Evolutionary conservation across 2,113 vertebrate species (phyloP), one percentile per base, ranked within the genome.

Genomic region (Proterorhinus semilunaris): DNA sequence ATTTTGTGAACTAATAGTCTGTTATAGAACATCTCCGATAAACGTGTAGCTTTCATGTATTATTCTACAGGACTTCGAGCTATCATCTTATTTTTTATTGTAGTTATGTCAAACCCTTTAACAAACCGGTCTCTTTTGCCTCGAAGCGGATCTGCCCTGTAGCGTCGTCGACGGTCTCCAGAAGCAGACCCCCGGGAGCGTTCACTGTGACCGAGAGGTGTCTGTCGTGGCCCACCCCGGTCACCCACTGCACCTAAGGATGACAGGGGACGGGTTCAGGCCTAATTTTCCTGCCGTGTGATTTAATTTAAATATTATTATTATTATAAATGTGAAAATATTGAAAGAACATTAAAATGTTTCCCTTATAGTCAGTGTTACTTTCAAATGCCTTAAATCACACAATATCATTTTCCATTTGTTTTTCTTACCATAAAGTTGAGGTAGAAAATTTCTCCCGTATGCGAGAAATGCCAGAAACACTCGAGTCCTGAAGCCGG

Each of bases 381-480:
- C 10, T 47, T 47, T 8, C 1, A 47, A 47, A 7, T 8, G 10
- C 2, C 46, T 47, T 47, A 7, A 47, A 10, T 47, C 46, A 8
- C 46, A 47, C 0, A 42, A 53, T 16, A 55, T 4, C 27, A 36
- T 36, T 36, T 36, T 3, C 43, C 62, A 17, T 6, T 1, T 6
- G n/a, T 49, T 61, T 2, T 42, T 43, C 94, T 91, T 58, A 95
- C 96, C 96, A 96, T 94, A 0, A 95, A 98, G 84, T 79, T 94
- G 77, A 98, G 94, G 87, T 94, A 99, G 90, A 99, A 96, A 9
- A 42, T 91, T 27, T 96, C 95, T 0, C 83, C 90, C 1, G 84
- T 85, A 51, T 95, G 92, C 0, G 95, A 94, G 4, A 96, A 96
- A 79, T 99, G 97, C 96, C 96, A 98, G 91, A 96, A 95, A 44